Percentiles rank a stretch among this genome's conserved stretches.
Conservation (phyloP, 1,140 invertebrate genomes). For the Eufriesea mexicana region DNA sequence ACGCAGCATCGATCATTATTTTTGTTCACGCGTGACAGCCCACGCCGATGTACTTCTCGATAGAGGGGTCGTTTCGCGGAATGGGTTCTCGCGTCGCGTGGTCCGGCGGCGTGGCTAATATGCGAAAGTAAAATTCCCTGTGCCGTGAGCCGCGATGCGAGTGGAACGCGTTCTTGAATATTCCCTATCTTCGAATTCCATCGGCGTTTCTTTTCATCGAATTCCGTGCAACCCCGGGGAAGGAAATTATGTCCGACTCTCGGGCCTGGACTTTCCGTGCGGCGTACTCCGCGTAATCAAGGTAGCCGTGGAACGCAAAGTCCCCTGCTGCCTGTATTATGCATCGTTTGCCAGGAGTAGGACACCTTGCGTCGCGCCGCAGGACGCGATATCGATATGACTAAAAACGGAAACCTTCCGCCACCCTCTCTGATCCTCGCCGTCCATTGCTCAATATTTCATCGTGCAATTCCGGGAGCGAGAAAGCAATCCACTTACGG, state of each 20-base stretch:
- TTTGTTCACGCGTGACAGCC: conserved; percentile 13
- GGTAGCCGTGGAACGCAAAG: background rate
- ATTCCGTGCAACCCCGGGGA: background rate
- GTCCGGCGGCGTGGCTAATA: background rate
- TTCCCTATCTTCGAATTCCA: background rate
- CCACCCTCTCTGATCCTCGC: too few relatives aligned
- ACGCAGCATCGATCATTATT: conserved; percentile 33
- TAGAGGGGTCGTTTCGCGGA: background rate
- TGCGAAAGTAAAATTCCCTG: background rate
- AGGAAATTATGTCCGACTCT: background rate
- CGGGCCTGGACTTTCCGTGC: background rate
- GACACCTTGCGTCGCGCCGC: background rate
- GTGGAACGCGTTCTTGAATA: background rate
- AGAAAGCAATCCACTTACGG: conserved; percentile 5
- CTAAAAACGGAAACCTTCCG: conserved; percentile 9
- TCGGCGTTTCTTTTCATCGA: background rate
- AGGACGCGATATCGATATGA: conserved; percentile 17
- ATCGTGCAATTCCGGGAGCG: background rate
- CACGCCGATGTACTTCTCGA: background rate
- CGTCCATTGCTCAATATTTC: conserved; percentile 31
- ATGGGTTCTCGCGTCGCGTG: background rate
- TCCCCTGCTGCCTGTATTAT: background rate
- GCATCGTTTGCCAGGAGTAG: background rate
- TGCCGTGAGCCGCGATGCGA: background rate
- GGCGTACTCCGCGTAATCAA: background rate